Evolutionary conservation across 2,797 vertebrate genomes (phyloP), one percentile per base, ranked within the genome.

Genomic region (Crypturellus tataupa): DNA sequence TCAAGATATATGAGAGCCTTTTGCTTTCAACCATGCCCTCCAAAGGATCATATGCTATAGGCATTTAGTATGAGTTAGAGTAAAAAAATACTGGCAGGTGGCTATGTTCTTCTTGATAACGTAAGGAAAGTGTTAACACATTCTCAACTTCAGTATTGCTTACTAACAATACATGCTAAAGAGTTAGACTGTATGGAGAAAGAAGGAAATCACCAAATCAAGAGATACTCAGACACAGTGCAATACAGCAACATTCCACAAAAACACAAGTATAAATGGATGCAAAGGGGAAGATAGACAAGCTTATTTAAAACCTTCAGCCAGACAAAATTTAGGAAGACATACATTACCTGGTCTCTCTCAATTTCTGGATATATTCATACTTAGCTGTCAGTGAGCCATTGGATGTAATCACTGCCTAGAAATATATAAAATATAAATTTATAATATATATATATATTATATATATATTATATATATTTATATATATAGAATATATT

Each of bases 391-490:
- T 98, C 92, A 99, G 98, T 33, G 92, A 97, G 89, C 99, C 99
- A 35, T 99, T 99, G 64, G 99, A 99, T 44, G 99, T 98, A 97
- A 99, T 99, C 94, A 99, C 98, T 94, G 99, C 99, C 99, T 99
- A 96, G 27, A 97, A 97, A 70, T n/a, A 95, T 10, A 97, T 5
- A 14, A 96, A 93, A 91, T 27, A n/a, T n/a, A n/a, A n/a, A n/a
- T n/a, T n/a, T n/a, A n/a, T n/a, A n/a, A n/a, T n/a, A n/a, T n/a
- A n/a, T n/a, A n/a, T n/a, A n/a, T n/a, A n/a, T n/a, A n/a, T n/a
- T n/a, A n/a, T n/a, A n/a, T n/a, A n/a, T n/a, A n/a, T n/a, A n/a
- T n/a, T n/a, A n/a, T n/a, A n/a, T n/a, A n/a, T n/a, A n/a, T n/a
- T n/a, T n/a, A n/a, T n/a, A n/a, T n/a, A n/a, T n/a, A n/a, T n/a